A percentile compares a stretch with the other conserved stretches of the same genome.
phyloP scores from a whole-genome alignment of 2,888 invertebrate genomes.

The Drosophila pseudotakahashii region DNA sequence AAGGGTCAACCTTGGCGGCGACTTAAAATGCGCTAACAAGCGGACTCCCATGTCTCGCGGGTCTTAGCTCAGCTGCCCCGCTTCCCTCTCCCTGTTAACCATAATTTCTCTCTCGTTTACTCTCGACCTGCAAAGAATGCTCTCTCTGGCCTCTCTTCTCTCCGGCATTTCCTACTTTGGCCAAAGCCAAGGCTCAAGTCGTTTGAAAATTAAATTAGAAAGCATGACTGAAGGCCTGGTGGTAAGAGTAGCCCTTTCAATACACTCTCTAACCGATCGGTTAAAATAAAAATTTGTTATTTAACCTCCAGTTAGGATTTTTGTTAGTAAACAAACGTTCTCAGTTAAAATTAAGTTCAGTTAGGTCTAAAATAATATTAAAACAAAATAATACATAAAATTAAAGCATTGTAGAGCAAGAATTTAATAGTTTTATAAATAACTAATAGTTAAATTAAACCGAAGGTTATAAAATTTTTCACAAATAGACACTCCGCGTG shows the following conservation, averaged over 20 bases:
- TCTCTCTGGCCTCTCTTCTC: slow-evolving; percentile 3
- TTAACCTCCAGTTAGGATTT: neutral
- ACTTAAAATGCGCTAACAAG: slow-evolving; percentile 72
- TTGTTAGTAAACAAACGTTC: neutral
- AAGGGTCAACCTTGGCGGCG: slow-evolving; percentile 52
- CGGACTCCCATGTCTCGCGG: slow-evolving; percentile 48
- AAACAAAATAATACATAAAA: no score
- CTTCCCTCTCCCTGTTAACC: slow-evolving; percentile 1
- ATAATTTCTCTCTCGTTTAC: slow-evolving; percentile 41
- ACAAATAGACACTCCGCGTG: no score
- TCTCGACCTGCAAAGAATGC: neutral
- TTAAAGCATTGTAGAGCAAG: no score
- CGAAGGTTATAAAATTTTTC: neutral
- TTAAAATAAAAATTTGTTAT: neutral
- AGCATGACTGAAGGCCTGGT: slow-evolving; percentile 4
- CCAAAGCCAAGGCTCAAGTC: slow-evolving; percentile 56
- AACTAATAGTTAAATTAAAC: neutral
- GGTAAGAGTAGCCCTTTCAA: no score
- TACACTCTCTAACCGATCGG: slow-evolving; percentile 2
- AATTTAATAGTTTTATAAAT: no score
- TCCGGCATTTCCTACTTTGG: slow-evolving; percentile 3
- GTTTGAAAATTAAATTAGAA: slow-evolving; percentile 78
- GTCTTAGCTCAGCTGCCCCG: slow-evolving; percentile 22
- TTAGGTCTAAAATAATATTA: no score
- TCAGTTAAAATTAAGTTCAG: no score